Evolutionary conservation across 1,140 invertebrate species (phyloP).

Genomic region (Pachypeltis micranthus): DNA sequence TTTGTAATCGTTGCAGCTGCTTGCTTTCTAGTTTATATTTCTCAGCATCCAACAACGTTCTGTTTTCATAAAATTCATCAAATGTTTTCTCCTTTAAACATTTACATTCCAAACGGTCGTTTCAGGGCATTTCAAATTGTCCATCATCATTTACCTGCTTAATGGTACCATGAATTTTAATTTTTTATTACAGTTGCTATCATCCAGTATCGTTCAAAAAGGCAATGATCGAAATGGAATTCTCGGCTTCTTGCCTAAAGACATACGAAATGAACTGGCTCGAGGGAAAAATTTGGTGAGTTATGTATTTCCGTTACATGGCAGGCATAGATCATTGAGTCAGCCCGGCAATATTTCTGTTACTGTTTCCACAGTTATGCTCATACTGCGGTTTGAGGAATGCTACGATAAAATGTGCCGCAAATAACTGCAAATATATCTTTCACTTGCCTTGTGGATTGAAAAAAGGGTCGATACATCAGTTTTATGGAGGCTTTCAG

Average conservation of each 20-base stretch:
- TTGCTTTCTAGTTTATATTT: neutral
- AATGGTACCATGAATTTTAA: too few relatives aligned
- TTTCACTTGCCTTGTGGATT: constrained; percentile 17
- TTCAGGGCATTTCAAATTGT: too few relatives aligned
- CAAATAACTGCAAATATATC: neutral
- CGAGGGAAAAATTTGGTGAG: constrained; percentile 9
- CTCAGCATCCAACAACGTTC: neutral
- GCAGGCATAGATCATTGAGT: neutral
- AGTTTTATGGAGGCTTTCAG: constrained; percentile 11
- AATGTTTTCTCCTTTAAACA: neutral
- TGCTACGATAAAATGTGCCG: constrained; percentile 1
- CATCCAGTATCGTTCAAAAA: constrained; percentile 1
- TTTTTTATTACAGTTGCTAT: constrained; percentile 7
- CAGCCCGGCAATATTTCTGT: neutral
- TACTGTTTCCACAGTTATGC: neutral
- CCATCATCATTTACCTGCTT: too few relatives aligned
- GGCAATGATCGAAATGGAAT: constrained; percentile 7
- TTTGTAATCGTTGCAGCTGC: too few relatives aligned
- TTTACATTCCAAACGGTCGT: too few relatives aligned
- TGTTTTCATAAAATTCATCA: neutral
- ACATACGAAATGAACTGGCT: constrained; percentile 2
- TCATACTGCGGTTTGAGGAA: constrained; percentile 4
- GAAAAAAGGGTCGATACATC: constrained; percentile 10
- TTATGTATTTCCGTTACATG: neutral
- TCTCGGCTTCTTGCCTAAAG: constrained; percentile 1